Evolutionary conservation across 1,140 invertebrate genomes (phyloP).

Genomic region (Antheraea mylitta): DNA sequence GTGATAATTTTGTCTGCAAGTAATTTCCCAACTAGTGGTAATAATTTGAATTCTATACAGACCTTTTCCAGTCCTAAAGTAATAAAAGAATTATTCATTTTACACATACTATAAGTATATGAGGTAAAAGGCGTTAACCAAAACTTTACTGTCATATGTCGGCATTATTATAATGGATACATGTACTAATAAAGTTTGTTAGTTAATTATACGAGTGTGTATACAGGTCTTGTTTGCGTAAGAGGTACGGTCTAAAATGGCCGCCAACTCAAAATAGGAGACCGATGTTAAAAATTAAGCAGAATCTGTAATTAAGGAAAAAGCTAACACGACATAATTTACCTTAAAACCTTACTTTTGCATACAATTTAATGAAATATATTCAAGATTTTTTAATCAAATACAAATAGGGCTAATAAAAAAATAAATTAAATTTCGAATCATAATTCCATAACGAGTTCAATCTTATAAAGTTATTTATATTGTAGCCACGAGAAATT

Average conservation of each 20-base stretch:
- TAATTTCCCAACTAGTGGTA: too few relatives aligned
- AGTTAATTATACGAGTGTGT: conserved; percentile 15
- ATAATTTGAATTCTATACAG: too few relatives aligned
- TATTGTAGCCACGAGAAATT: too few relatives aligned
- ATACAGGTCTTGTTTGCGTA: conserved; percentile 10
- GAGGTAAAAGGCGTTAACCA: neutral
- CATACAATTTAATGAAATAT: neutral
- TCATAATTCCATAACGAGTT: too few relatives aligned
- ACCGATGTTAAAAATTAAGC: neutral
- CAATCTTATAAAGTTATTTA: too few relatives aligned
- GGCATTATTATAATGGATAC: neutral
- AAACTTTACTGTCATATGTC: neutral
- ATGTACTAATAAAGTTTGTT: conserved; percentile 4
- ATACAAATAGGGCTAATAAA: too few relatives aligned
- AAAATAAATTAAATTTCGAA: too few relatives aligned
- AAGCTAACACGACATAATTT: neutral
- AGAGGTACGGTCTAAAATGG: neutral
- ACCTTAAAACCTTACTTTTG: neutral
- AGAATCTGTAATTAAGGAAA: neutral
- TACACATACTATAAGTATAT: too few relatives aligned
- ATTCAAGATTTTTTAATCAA: too few relatives aligned
- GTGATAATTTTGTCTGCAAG: too few relatives aligned
- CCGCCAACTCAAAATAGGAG: neutral
- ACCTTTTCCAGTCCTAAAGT: too few relatives aligned
- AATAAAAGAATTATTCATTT: too few relatives aligned